Conservation (phyloP, 2,888 invertebrate species). For the Protophormia terraenovae region DNA sequence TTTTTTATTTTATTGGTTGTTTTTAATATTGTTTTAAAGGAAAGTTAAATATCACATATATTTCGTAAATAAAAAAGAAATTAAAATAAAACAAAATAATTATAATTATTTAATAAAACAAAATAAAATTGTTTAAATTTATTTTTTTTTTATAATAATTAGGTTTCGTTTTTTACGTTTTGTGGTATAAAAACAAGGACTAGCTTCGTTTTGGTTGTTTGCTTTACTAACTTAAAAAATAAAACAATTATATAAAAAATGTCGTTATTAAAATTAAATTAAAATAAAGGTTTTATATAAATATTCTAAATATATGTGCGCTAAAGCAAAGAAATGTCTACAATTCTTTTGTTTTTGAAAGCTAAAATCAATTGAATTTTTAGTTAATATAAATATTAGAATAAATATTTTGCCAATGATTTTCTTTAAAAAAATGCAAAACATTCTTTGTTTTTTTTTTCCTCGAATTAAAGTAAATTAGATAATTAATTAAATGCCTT, state of each 20-base stretch:
- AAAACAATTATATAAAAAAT: constrained; percentile 48
- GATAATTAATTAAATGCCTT: constrained; percentile 53
- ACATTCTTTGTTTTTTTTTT: not conserved
- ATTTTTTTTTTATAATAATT: constrained; percentile 23
- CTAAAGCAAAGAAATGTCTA: constrained; percentile 59
- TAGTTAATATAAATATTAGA: not conserved
- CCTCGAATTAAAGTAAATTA: constrained; percentile 41
- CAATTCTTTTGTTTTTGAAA: constrained; percentile 17
- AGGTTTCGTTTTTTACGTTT: constrained; percentile 40
- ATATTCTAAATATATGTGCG: constrained; percentile 56
- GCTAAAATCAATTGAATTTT: too few relatives aligned
- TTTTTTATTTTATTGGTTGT: constrained; percentile 3
- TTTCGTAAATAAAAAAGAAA: constrained; percentile 49
- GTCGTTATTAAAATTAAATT: constrained; percentile 29
- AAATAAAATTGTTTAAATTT: constrained; percentile 37
- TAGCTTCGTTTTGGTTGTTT: constrained; percentile 67
- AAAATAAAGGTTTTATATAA: not conserved
- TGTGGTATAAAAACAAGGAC: constrained; percentile 64
- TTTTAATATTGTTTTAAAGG: constrained; percentile 44
- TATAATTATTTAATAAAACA: constrained; percentile 53
- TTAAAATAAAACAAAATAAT: constrained; percentile 52
- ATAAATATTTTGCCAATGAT: constrained; percentile 8
- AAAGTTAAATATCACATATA: constrained; percentile 68
- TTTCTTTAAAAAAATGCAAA: constrained; percentile 32
- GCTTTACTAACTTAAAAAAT: constrained; percentile 48